These are phyloP conservation scores for Mormyrops attenuatus DNA, from an alignment of 2,797 vertebrate species.

Conservation along the genomic window DNA sequence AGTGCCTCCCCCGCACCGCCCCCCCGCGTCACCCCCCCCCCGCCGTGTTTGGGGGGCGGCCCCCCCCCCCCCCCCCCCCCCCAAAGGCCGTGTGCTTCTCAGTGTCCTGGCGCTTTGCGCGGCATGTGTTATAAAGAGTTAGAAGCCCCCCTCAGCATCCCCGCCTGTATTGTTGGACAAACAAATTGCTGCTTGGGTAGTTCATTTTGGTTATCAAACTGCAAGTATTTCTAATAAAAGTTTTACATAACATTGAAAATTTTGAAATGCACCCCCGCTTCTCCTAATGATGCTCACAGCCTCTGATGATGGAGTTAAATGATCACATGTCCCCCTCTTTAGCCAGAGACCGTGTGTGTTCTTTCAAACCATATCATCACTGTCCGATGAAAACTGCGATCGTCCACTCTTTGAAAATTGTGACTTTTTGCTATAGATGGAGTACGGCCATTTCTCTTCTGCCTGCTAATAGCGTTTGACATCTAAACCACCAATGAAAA, in stretches of 20 bases:
- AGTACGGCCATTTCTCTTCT: not conserved
- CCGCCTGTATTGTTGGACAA: not conserved
- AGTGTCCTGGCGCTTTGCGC: not conserved
- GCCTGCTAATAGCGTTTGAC: not conserved
- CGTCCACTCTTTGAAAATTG: not conserved
- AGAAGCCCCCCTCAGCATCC: not conserved
- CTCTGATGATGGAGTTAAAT: not conserved
- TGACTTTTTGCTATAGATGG: not conserved
- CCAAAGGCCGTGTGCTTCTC: not conserved
- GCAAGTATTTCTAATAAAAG: not conserved
- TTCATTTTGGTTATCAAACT: not conserved
- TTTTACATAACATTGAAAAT: not conserved
- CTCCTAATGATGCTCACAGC: not conserved
- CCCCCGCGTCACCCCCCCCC: too few relatives aligned
- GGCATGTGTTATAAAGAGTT: not conserved
- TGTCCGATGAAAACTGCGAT: not conserved
- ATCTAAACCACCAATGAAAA: not conserved
- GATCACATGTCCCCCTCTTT: not conserved
- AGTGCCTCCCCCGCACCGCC: too few relatives aligned
- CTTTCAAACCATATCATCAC: not conserved
- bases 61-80: too few relatives aligned
- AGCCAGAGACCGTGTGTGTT: not conserved
- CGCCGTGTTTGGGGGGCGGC: too few relatives aligned
- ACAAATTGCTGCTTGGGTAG: not conserved
- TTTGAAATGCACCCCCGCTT: not conserved